phyloP scores from a whole-genome alignment of 2,888 invertebrate species.

The Spicauda simplicius region DNA sequence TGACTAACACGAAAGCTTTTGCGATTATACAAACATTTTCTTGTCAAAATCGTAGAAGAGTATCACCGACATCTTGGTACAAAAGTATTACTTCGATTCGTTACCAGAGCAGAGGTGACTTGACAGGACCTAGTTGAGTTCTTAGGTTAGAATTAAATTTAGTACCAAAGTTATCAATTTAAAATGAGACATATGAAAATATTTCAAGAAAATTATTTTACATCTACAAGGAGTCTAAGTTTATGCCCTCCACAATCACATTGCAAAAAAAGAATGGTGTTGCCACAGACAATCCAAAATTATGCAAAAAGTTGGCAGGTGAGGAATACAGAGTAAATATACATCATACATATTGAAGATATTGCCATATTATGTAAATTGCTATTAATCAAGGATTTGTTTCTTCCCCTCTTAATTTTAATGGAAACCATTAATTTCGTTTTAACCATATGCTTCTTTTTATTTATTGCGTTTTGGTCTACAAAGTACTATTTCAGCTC shows the following conservation, averaged over 20 bases:
- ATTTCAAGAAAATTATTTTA: slow-evolving; percentile 58
- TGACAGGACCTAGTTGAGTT: slow-evolving; percentile 53
- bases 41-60: slow-evolving; percentile 78
- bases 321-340: background rate
- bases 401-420: too few relatives aligned
- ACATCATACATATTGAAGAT: background rate
- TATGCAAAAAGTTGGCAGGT: background rate
- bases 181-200: slow-evolving; percentile 63
- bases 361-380: too few relatives aligned
- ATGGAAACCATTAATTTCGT: too few relatives aligned
- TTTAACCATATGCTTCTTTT: too few relatives aligned
- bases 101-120: slow-evolving; percentile 51
- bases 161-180: slow-evolving; percentile 53
- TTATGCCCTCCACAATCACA: slow-evolving; percentile 73
- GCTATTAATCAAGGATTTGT: too few relatives aligned
- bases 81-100: slow-evolving; percentile 56
- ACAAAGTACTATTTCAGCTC: too few relatives aligned
- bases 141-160: slow-evolving; percentile 50
- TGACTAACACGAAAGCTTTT: slow-evolving; percentile 61
- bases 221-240: slow-evolving; percentile 60
- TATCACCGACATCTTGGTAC: slow-evolving; percentile 83
- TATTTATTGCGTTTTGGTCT: too few relatives aligned
- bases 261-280: slow-evolving; percentile 69
- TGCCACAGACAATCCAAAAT: slow-evolving; percentile 3
- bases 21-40: slow-evolving; percentile 70